phyloP scores from a whole-genome alignment of 2,113 vertebrate genomes.

The Zootoca vivipara region DNA sequence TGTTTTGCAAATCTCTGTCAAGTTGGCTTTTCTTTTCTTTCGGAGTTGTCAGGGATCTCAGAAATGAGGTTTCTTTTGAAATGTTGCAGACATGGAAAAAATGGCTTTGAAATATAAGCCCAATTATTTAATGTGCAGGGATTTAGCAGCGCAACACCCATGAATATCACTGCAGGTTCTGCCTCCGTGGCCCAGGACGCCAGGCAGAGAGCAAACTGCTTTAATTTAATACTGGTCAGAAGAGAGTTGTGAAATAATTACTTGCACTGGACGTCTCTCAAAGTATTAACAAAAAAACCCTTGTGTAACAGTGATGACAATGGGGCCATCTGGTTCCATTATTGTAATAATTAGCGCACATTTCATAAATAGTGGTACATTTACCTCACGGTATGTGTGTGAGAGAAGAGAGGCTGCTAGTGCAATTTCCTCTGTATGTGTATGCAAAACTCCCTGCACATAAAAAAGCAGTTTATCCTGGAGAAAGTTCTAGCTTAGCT shows the following conservation, averaged over 20 bases:
- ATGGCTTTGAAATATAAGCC: neutral
- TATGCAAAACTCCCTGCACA: neutral
- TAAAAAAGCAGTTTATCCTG: neutral
- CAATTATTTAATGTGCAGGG: constrained; percentile 13
- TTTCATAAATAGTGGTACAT: neutral
- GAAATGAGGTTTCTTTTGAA: neutral
- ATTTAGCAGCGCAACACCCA: neutral
- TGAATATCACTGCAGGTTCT: neutral
- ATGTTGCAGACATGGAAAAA: neutral
- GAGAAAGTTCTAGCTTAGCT: neutral
- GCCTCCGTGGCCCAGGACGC: rapidly evolving
- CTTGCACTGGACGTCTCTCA: neutral
- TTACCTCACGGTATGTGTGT: neutral
- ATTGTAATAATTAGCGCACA: constrained; percentile 1
- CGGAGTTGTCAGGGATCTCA: constrained; percentile 18
- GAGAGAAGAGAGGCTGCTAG: neutral
- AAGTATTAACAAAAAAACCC: neutral
- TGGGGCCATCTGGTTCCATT: neutral
- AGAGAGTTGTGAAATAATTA: constrained; percentile 35
- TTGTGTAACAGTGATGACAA: neutral
- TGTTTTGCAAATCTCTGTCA: constrained; percentile 30
- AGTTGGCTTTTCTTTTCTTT: constrained; percentile 19
- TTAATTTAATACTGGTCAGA: neutral
- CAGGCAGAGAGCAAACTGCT: neutral
- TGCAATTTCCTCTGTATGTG: neutral